phyloP scores from a whole-genome alignment of 2,797 vertebrate species.

The Dromococcyx pavoninus region DNA sequence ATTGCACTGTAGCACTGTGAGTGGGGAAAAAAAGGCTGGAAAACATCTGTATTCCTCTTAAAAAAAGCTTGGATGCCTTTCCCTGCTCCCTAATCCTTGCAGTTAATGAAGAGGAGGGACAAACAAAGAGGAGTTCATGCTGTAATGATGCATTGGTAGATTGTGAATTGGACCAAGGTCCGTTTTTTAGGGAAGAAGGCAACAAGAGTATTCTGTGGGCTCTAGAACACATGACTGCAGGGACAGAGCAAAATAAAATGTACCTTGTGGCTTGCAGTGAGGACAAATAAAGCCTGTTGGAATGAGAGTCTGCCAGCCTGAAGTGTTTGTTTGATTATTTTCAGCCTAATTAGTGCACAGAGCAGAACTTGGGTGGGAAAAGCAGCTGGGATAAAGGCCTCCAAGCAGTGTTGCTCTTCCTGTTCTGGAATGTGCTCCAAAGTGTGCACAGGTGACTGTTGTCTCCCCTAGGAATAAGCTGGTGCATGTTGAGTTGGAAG shows the following conservation, averaged over 20 bases:
- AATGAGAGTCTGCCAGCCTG: background rate
- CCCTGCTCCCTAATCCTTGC: fast-evolving
- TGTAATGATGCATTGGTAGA: fast-evolving
- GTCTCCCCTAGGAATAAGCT: background rate
- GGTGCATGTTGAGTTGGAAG: background rate
- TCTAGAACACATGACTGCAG: fast-evolving
- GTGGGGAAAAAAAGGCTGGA: fast-evolving
- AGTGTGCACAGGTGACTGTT: fast-evolving
- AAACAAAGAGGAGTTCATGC: background rate
- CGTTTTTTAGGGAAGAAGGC: background rate
- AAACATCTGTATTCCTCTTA: fast-evolving
- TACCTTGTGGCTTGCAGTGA: background rate
- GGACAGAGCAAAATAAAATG: background rate
- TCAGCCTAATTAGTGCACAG: background rate
- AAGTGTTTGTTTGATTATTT: background rate
- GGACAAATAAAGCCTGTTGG: background rate
- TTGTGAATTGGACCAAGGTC: background rate
- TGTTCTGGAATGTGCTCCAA: fast-evolving
- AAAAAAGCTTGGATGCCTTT: background rate
- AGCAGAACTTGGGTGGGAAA: background rate
- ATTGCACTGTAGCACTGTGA: background rate
- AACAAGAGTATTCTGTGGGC: background rate
- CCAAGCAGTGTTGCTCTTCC: background rate
- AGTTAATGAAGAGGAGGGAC: background rate
- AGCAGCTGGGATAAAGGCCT: background rate